Evolutionary conservation across 37 sponge, comb jelly and placozoan genomes (phyloP).

Genomic region (Diacarnus erythraeanus): DNA sequence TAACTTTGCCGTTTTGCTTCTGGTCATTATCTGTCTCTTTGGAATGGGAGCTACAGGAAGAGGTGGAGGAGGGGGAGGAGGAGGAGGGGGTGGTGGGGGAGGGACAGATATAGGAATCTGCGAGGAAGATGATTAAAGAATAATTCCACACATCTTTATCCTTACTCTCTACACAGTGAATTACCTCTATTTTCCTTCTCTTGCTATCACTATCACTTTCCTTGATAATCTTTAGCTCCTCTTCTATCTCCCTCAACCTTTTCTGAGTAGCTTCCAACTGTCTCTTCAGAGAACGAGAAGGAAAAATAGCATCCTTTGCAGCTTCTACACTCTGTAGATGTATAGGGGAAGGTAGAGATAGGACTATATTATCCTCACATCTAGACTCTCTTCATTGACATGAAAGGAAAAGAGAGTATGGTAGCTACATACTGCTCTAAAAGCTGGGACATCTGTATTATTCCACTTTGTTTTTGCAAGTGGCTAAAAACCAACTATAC

Average conservation of each 20-base stretch:
- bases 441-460: too few relatives aligned
- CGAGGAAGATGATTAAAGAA: too few relatives aligned
- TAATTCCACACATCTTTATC: too few relatives aligned
- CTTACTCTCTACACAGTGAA: too few relatives aligned
- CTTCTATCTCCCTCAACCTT: slow-evolving; percentile 52
- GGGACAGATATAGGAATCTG: slow-evolving; percentile 4
- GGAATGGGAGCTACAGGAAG: slow-evolving; percentile 7
- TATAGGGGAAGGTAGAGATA: background rate
- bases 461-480: too few relatives aligned
- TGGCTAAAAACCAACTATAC: too few relatives aligned
- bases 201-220: slow-evolving; percentile 24
- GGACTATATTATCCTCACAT: background rate
- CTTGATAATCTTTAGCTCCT: slow-evolving; percentile 34
- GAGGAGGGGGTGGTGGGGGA: slow-evolving; percentile 71
- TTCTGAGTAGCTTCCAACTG: slow-evolving; percentile 66
- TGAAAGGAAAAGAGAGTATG: too few relatives aligned
- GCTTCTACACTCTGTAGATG: slow-evolving; percentile 52
- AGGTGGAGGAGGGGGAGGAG: slow-evolving; percentile 72
- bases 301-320: slow-evolving; percentile 69
- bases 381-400: background rate
- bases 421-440: too few relatives aligned
- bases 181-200: slow-evolving; percentile 35
- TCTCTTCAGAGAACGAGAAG: slow-evolving; percentile 45
- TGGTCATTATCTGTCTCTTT: slow-evolving; percentile 19
- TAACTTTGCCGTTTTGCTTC: slow-evolving; percentile 16